Base-by-base conservation (phyloP, 2,113 vertebrate species). In the Theristicus caerulescens region DNA sequence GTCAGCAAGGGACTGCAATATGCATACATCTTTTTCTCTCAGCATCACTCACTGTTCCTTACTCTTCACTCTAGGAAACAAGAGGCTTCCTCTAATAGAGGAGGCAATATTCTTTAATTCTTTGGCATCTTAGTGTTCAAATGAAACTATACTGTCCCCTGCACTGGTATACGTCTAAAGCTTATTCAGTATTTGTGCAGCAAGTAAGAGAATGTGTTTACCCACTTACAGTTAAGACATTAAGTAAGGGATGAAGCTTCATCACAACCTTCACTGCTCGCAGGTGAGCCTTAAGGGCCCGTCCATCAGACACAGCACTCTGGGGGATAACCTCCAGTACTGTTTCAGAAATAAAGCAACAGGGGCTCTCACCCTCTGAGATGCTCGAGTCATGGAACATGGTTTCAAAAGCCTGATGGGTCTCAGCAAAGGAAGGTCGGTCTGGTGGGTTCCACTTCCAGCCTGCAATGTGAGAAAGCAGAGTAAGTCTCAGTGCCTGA, bases 321-420 rank as follows among this genome's bases (percentile, higher is more conserved):
- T 71, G 22, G 25, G 73, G 52, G 38, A 67, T 38, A 77, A 76
- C 77, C 32, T 21, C 49, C 42, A 52, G 38, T 9, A 13, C 52
- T 76, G 54, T 38, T 73, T 20, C 52, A 80, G 61, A 57, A 93
- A 21, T 11, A 49, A 74, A 80, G 71, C 46, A 88, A 34, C 42
- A 62, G 26, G 11, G 52, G 24, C 64, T 76, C 93, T 88, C 98
- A 99, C 99, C 99, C 98, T 99, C 99, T 72, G 99, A 99, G 95
- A 99, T 99, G 98, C 99, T 99, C 1, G 99, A 99, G 97, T 99
- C 99, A 2, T 99, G 99, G 95, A 99, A 99, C 99, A 99, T 99
- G 6, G 99, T 99, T 98, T 99, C 99, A 95, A 99, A 99, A 70
- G 99, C 99, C 97, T 99, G 99, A 94, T 99, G 99, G 64, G 98